Percentiles rank a stretch among this genome's conserved stretches.
These are phyloP conservation scores for Rhopalosiphum padi DNA, from an alignment of 1,140 invertebrate species.

Conservation along the genomic window DNA sequence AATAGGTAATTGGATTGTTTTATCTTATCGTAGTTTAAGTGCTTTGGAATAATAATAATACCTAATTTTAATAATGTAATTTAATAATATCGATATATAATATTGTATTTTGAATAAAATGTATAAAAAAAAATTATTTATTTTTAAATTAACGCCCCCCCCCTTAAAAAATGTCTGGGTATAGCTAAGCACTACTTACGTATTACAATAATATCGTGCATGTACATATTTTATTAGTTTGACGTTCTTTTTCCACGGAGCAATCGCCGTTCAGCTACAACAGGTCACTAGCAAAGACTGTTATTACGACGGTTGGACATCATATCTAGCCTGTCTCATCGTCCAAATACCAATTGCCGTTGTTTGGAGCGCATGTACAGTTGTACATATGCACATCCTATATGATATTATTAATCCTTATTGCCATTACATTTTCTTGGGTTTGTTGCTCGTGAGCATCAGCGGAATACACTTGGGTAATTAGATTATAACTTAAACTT, in stretches of 20 bases:
- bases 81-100: too few relatives aligned
- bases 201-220: background rate
- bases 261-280: background rate
- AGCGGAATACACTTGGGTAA: conserved; percentile 29
- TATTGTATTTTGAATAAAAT: too few relatives aligned
- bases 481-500: background rate
- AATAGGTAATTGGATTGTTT: too few relatives aligned
- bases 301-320: background rate
- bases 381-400: background rate
- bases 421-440: background rate
- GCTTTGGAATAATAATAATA: too few relatives aligned
- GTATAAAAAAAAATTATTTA: too few relatives aligned
- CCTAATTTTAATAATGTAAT: too few relatives aligned
- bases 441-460: background rate
- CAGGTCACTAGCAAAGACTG: too few relatives aligned
- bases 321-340: background rate
- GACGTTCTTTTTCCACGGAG: background rate
- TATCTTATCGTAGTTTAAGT: too few relatives aligned
- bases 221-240: background rate
- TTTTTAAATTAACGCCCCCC: too few relatives aligned
- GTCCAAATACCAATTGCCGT: background rate
- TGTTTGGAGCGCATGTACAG: background rate
- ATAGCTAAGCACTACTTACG: background rate
- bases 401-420: background rate
- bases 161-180: too few relatives aligned